A percentile compares a stretch with the other conserved stretches of the same genome.
Evolutionary conservation across 2,888 invertebrate species (phyloP).

Genomic region (Noctuana brunneofusca): DNA sequence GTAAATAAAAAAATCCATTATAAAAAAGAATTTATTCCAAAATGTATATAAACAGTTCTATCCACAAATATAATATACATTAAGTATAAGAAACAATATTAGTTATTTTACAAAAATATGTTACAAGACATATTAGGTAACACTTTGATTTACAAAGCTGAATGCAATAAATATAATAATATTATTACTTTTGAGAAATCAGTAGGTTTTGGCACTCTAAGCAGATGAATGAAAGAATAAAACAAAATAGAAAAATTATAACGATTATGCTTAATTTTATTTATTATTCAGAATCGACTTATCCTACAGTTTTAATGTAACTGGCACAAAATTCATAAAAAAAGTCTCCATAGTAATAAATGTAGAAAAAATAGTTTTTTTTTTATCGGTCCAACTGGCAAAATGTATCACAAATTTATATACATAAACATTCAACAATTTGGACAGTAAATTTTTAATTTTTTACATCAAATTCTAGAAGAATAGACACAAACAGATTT

Average conservation of each 20-base stretch:
- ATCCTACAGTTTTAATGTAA: constrained; percentile 60
- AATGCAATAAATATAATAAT: constrained; percentile 53
- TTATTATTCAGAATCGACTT: constrained; percentile 38
- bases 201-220: constrained; percentile 64
- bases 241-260: constrained; percentile 10
- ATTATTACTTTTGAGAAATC: constrained; percentile 22
- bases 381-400: constrained; percentile 11
- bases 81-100: constrained; percentile 55
- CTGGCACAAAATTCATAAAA: constrained; percentile 76
- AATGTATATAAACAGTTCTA: constrained; percentile 59
- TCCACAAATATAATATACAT: constrained; percentile 52
- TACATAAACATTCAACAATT: constrained; percentile 4
- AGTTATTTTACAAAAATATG: constrained; percentile 57
- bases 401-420: constrained; percentile 21
- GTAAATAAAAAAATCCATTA: not conserved
- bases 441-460: not conserved
- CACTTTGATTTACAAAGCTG: constrained; percentile 45
- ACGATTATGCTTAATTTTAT: constrained; percentile 36
- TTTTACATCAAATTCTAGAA: too few relatives aligned
- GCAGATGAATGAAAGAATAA: constrained; percentile 38
- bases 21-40: constrained; percentile 71
- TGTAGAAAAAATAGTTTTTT: not conserved
- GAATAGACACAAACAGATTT: too few relatives aligned
- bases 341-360: not conserved
- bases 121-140: constrained; percentile 67